Evolutionary conservation across 1,140 invertebrate genomes (phyloP), one percentile per base, ranked within the genome.

Genomic region (Trachelipus rathkii): DNA sequence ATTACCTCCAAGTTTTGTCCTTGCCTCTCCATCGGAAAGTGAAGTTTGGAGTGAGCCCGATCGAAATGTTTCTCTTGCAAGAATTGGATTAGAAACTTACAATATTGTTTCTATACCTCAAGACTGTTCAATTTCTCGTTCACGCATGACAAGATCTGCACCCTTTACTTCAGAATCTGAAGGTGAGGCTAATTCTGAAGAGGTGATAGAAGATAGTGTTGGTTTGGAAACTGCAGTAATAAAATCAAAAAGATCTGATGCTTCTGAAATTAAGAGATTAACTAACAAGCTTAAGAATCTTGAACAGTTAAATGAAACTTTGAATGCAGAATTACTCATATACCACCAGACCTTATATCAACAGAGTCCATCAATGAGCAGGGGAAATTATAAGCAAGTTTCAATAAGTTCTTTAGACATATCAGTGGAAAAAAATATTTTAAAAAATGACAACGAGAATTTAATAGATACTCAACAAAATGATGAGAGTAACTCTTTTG

Each of bases 1-100:
- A 13, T 8, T 60, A 15, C 50, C 50, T 60, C 50, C 50, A 13
- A 75, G 19, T 15, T 75, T 19, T 53, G 75, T 33, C 21, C 77
- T 71, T 53, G 78, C 76, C 10, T 81, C 81, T 46, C 81, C 78
- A 9, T 80, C 78, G 44, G 78, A 81, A 24, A 92, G 91, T 0
- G 93, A 95, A 82, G 90, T 90, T 21, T 94, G 92, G 89, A 93
- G 92, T 0, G 92, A 94, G 83, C 92, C 92, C 0, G 93, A 95
- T 82, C 87, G 92, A 76, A 89, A 88, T 74, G 92, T 94, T 0
- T 94, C 92, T 0, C 84, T 91, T 75, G 91, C 90, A 0, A 87
- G 92, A 77, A 93, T 93, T 66, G 92, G 92, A 0, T 84, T 93
- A 6, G 33, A 86, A 84, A 76, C 76, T 15, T 73, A 71, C 23